These are phyloP conservation scores for Neodon shergylaensis DNA, from an alignment of 2,113 vertebrate genomes.

Conservation along the genomic window DNA sequence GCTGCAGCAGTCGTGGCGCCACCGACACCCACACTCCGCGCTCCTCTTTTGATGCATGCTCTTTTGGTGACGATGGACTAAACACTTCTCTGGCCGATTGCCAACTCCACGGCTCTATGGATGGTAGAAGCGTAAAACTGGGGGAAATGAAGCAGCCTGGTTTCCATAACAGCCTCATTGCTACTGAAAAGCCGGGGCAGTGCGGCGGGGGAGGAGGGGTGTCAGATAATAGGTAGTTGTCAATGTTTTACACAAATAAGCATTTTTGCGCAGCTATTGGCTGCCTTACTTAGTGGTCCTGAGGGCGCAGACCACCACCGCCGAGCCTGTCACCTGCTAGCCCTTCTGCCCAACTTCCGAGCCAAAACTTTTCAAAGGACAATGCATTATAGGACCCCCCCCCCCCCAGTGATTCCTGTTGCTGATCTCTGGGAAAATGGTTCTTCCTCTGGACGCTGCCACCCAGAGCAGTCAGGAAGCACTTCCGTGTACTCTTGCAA, in stretches of 20 bases:
- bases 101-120: constrained; percentile 35
- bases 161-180: constrained; percentile 39
- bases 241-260: constrained; percentile 28
- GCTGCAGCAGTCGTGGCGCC: neutral
- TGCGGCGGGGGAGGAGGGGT: neutral
- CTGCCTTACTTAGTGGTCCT: neutral
- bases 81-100: constrained; percentile 49
- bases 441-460: constrained; percentile 28
- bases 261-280: neutral
- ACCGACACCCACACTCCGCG: neutral
- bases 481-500: neutral
- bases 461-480: constrained; percentile 1
- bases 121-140: neutral
- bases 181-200: neutral
- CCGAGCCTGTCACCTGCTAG: neutral
- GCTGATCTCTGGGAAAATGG: neutral
- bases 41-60: neutral
- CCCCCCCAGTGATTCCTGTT: neutral
- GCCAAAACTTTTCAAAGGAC: neutral
- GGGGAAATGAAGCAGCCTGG: constrained; percentile 30
- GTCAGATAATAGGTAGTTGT: constrained; percentile 19
- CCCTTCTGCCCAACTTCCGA: neutral
- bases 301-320: constrained; percentile 10
- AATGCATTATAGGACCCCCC: neutral
- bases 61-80: constrained; percentile 42